These are phyloP conservation scores for Monochamus saltuarius DNA, from an alignment of 1,140 invertebrate genomes.

Conservation along the genomic window DNA sequence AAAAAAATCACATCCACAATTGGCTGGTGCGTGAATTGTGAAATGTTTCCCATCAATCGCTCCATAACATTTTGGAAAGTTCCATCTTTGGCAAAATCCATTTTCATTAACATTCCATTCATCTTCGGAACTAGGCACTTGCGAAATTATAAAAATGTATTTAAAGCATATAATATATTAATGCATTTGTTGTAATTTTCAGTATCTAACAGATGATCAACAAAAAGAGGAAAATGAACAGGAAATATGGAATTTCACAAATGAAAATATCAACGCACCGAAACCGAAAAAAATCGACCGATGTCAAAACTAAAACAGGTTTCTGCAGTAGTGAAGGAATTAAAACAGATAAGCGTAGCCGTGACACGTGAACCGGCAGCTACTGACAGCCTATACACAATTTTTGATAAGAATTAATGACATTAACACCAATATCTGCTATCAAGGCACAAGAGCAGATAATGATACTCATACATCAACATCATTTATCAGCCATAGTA, in stretches of 20 bases:
- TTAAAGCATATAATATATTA: not conserved
- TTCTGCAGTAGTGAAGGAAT: not conserved
- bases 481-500: too few species aligned
- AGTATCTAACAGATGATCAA: not conserved
- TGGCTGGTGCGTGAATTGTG: not conserved
- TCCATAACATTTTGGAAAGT: not conserved
- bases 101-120: not conserved
- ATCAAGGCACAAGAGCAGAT: too few species aligned
- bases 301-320: not conserved
- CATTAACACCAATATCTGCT: too few species aligned
- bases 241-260: not conserved
- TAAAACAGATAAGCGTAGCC: not conserved
- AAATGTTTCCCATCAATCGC: not conserved
- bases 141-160: not conserved
- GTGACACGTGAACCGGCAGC: not conserved
- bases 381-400: too few species aligned
- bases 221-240: not conserved
- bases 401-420: too few species aligned
- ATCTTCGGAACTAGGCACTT: not conserved
- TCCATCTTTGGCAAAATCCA: not conserved
- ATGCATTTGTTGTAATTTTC: not conserved
- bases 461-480: too few species aligned
- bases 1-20: not conserved
- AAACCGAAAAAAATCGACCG: not conserved
- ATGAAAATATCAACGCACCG: not conserved